These are phyloP conservation scores for Oenanthe oenanthe DNA, from an alignment of 2,113 vertebrate species.

Conservation along the genomic window DNA sequence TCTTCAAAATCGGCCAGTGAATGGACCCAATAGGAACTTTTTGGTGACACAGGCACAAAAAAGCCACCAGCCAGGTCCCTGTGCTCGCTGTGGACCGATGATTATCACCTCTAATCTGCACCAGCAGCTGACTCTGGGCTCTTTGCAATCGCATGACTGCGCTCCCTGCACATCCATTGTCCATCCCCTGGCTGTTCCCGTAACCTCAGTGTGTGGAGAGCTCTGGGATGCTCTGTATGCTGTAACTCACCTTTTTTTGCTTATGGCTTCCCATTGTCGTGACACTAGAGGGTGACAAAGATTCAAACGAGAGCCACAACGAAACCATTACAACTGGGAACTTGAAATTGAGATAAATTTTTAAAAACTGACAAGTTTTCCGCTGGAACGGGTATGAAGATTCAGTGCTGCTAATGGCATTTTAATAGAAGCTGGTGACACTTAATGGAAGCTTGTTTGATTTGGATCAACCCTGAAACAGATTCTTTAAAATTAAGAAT, in stretches of 20 bases:
- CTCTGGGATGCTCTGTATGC: neutral
- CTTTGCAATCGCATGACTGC: neutral
- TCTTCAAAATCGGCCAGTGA: neutral
- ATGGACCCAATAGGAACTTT: neutral
- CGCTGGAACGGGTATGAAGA: neutral
- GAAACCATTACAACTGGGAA: neutral
- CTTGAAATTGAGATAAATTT: neutral
- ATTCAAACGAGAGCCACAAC: neutral
- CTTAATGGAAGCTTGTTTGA: neutral
- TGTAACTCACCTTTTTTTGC: neutral
- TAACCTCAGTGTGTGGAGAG: too few species aligned
- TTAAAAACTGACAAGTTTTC: neutral
- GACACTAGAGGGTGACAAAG: conserved; percentile 63
- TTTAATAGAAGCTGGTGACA: neutral
- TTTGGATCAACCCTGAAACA: neutral
- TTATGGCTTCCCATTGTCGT: neutral
- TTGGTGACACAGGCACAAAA: neutral
- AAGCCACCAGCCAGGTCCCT: neutral
- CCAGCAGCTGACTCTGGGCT: neutral
- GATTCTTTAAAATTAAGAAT: neutral
- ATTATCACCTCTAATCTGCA: neutral
- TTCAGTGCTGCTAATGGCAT: neutral
- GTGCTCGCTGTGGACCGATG: neutral
- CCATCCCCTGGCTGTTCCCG: neutral
- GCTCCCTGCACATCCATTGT: rapidly evolving